Evolutionary conservation across 2,797 vertebrate genomes (phyloP).

Genomic region (Parauchenoglanis punctatus): DNA sequence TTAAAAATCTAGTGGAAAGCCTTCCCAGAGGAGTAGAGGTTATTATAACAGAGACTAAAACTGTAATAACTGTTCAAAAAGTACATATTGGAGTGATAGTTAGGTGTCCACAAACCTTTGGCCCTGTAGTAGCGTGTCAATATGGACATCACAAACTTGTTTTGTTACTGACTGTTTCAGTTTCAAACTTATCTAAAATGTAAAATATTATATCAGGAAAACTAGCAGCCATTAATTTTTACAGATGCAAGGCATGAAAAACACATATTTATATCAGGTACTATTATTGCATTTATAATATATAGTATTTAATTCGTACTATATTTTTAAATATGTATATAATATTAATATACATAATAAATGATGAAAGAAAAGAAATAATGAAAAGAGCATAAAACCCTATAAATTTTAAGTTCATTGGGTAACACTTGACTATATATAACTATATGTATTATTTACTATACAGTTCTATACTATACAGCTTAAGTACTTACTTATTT

Average conservation of each 20-base stretch:
- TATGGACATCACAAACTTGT: not conserved
- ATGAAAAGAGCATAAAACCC: not conserved
- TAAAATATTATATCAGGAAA: not conserved
- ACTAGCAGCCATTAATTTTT: not conserved
- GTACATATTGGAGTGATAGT: not conserved
- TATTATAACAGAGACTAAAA: not conserved
- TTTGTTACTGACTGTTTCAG: not conserved
- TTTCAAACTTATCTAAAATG: not conserved
- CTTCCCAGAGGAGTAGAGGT: not conserved
- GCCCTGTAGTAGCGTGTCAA: not conserved
- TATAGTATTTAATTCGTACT: not conserved
- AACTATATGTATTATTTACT: not conserved
- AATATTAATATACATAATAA: not conserved
- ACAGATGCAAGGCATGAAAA: not conserved
- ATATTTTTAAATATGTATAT: not conserved
- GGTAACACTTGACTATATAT: not conserved
- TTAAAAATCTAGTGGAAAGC: not conserved
- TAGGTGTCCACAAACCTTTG: not conserved
- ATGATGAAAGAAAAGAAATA: not conserved
- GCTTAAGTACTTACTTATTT: not conserved
- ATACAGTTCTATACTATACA: not conserved
- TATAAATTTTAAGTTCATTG: not conserved
- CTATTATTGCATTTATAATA: not conserved
- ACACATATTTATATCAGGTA: not conserved
- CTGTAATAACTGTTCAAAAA: not conserved